Base-by-base conservation (phyloP, 2,888 invertebrate species). In the Siphlonurus alternatus region DNA sequence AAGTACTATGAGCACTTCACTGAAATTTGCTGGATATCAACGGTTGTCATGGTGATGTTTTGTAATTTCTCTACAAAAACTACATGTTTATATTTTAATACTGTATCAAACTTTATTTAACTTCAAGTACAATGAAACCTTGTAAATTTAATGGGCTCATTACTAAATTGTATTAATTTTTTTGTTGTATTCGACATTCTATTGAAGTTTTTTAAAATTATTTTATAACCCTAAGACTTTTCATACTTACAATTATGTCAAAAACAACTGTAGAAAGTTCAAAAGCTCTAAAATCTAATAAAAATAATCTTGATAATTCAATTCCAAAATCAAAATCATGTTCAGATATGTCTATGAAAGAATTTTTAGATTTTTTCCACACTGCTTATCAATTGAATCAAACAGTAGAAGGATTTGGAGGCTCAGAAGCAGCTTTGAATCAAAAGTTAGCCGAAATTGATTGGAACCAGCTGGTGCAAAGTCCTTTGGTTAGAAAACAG, bases 341-440 rank as follows among this genome's bases (percentile, higher is more conserved):
- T 22, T 5, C 82, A 0, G 83, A 86, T 73, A 82, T 87, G 61
- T 83, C 86, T 0, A 81, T 86, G 5, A 82, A 83, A 73, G 83
- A 84, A 70, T 87, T 87, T 71, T 81, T 87, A 69, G 85, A 86
- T 71, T 86, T 86, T 71, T 80, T 87, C 77, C 83, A 83, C 73
- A 85, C 85, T 5, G 86, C 87, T 0, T 87, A 87, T 74, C 85
- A 86, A 76, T 83, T 87, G 66, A 68, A 68, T 63, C 67, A 70
- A 66, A 66, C 69, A 23, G 64, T 70, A 51, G 69, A 69, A 61
- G 67, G 68, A 25, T 65, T 65, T n/a, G 61, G 65, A 20, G 62
- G 64, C 59, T 65, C 67, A 10, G 38, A 38, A 38, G 38, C 38
- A 38, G 38, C 38, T 25, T 10, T 66, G 10, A 56, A 61, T 23